Evolutionary conservation across 1,140 invertebrate genomes (phyloP), one percentile per base, ranked within the genome.

Genomic region (Zeugodacus cucurbitae): DNA sequence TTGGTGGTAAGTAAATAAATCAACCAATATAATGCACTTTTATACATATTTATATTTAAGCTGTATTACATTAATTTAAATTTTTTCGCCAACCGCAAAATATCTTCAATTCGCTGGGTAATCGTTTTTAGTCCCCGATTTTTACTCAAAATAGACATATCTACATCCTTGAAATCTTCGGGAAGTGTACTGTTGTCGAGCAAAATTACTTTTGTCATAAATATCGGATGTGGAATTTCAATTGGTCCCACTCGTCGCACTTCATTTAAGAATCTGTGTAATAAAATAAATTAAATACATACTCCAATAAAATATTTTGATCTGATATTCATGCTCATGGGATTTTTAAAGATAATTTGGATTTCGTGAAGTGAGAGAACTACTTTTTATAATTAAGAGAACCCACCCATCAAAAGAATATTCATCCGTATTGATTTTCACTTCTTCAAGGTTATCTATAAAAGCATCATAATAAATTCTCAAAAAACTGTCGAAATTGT

Each of bases 391-490:
- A n/a, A n/a, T n/a, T n/a, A n/a, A n/a, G n/a, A n/a, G n/a, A n/a
- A 88, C 91, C 90, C 89, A 93, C 92, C 59, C 29, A 29, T 92
- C 88, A 37, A 89, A 91, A 10, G n/a, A 88, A 41, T 93, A 92
- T 20, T 86, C 54, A 29, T 74, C 89, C 10, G 90, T 91, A 62
- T 89, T 87, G n/a, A 91, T 88, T 70, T 90, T 8, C 0, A 94
- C 93, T 22, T 90, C 89, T 22, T 82, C 88, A 62, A 91, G 93
- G 26, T 88, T 91, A 29, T 90, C 87, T 3, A 95, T 89, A 11
- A 96, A 94, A 4, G 90, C 93, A 0, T 95, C 90, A 87, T 95
- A 94, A 90, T 96, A 96, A 0, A 94, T 88, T 88, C 94, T 90
- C 3, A 95, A 88, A 3, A 95, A 91, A 20, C 94, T 91, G 22